A percentile compares a stretch with the other conserved stretches of the same genome.
Conservation (phyloP, 2,113 vertebrate species). For the Laterallus jamaicensis region DNA sequence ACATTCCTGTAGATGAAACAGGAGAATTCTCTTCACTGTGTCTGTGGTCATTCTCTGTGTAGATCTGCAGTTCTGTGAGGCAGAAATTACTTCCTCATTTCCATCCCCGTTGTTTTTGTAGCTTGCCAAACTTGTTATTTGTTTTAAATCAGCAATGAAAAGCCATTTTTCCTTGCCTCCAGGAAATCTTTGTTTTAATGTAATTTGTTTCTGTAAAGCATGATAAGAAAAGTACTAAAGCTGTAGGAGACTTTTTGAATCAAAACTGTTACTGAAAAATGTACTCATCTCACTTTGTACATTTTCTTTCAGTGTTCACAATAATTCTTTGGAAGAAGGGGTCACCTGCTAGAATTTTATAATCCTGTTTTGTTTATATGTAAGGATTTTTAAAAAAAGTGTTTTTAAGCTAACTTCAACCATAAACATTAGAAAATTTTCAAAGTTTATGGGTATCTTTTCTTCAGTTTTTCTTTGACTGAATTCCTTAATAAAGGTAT, state of each 20-base stretch:
- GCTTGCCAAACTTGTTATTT: conserved; percentile 2
- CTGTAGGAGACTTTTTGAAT: neutral
- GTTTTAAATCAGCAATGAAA: conserved; percentile 15
- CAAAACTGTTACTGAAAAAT: neutral
- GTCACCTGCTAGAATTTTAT: neutral
- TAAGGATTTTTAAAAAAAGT: neutral
- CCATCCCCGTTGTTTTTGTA: neutral
- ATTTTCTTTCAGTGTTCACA: neutral
- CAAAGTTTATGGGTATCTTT: neutral
- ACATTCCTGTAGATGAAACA: neutral
- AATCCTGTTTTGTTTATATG: neutral
- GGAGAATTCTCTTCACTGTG: neutral
- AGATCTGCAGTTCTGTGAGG: neutral
- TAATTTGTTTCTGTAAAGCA: conserved; percentile 13
- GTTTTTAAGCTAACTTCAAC: neutral
- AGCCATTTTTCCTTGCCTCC: conserved; percentile 14
- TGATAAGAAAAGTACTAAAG: neutral
- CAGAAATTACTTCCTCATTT: neutral
- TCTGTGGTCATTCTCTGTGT: neutral
- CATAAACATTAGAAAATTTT: neutral
- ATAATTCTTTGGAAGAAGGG: neutral
- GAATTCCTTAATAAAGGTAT: neutral
- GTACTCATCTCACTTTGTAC: neutral
- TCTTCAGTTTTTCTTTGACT: neutral
- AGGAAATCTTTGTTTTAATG: conserved; percentile 26